Evolutionary conservation across 1,140 invertebrate genomes (phyloP).

Genomic region (Heterodera schachtii): DNA sequence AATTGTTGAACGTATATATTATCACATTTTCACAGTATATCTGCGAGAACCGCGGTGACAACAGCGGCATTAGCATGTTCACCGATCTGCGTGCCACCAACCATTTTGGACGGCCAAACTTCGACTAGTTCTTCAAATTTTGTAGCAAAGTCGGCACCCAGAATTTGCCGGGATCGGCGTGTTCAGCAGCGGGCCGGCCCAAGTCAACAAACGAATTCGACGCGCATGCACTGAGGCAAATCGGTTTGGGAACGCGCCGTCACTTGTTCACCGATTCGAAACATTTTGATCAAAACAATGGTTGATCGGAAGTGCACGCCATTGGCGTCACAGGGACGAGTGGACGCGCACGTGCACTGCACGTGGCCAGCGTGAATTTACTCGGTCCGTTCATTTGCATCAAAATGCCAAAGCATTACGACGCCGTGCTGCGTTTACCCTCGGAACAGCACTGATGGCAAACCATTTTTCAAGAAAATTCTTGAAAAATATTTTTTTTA

Average conservation of each 20-base stretch:
- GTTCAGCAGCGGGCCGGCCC: constrained; percentile 61
- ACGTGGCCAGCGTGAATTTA: not conserved
- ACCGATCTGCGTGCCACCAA: constrained; percentile 79
- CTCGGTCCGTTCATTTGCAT: constrained; percentile 82
- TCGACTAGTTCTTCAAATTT: constrained; percentile 96
- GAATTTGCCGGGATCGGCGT: constrained; percentile 77
- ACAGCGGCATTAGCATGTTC: constrained; percentile 66
- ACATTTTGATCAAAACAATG: constrained; percentile 63
- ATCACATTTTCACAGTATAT: constrained; percentile 83
- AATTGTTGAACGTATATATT: no score
- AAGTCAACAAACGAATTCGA: constrained; percentile 62
- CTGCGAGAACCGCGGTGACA: constrained; percentile 93
- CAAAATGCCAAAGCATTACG: constrained; percentile 86
- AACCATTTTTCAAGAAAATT: no score
- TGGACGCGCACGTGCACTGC: constrained; percentile 67
- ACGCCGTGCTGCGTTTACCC: constrained; percentile 72
- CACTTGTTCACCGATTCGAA: constrained; percentile 64
- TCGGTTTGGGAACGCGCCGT: constrained; percentile 58
- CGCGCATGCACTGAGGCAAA: constrained; percentile 61
- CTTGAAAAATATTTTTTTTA: no score
- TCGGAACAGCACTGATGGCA: not conserved
- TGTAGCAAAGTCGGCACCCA: constrained; percentile 88
- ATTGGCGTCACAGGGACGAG: constrained; percentile 75
- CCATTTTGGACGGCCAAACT: constrained; percentile 96
- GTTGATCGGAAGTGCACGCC: constrained; percentile 74